phyloP scores from a whole-genome alignment of 2,113 vertebrate species.

The Ictidomys tridecemlineatus region DNA sequence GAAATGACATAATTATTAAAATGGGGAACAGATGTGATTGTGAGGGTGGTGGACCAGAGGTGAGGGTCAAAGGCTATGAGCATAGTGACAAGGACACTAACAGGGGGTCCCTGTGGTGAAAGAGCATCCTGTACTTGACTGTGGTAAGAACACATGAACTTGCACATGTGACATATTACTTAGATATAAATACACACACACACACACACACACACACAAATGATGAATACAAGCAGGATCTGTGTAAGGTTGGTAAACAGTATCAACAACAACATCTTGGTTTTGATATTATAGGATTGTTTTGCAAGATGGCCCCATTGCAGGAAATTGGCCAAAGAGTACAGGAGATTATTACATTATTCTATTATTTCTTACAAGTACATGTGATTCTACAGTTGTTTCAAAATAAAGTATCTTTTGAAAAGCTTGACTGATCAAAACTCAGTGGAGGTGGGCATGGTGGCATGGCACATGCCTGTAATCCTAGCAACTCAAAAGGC shows the following conservation, averaged over 20 bases:
- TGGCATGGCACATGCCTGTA: too few species aligned
- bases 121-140: background rate
- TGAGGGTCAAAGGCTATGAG: rapidly evolving
- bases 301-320: background rate
- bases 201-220: background rate
- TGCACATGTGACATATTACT: too few species aligned
- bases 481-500: too few species aligned
- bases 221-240: background rate
- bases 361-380: background rate
- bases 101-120: background rate
- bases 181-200: background rate
- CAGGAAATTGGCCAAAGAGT: rapidly evolving
- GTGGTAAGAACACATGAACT: rapidly evolving
- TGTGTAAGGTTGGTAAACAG: rapidly evolving
- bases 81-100: rapidly evolving
- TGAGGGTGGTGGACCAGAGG: rapidly evolving
- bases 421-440: background rate
- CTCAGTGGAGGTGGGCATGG: background rate
- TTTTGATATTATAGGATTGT: rapidly evolving
- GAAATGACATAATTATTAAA: background rate
- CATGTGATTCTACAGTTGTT: background rate
- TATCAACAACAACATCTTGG: background rate
- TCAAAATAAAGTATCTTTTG: background rate
- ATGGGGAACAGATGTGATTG: background rate
- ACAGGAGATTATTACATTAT: background rate